Conservation (phyloP, 2,888 invertebrate species). For the Argyresthia goedartella region DNA sequence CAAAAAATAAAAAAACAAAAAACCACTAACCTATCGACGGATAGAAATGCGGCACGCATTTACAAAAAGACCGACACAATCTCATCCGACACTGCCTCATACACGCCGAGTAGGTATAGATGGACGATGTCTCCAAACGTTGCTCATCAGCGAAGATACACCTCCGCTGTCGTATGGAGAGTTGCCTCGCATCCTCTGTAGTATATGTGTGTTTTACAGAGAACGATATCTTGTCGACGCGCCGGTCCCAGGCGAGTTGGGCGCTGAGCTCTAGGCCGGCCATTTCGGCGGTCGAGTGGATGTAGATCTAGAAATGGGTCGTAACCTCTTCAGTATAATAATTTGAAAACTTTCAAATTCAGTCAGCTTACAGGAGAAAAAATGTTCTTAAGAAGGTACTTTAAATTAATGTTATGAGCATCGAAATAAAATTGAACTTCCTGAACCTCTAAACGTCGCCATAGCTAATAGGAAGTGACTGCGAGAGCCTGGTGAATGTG, state of each 20-base stretch:
- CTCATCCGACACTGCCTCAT: slow-evolving; percentile 82
- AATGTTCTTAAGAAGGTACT: no score
- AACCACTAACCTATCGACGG: slow-evolving; percentile 25
- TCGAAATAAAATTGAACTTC: no score
- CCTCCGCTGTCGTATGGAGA: slow-evolving; percentile 75
- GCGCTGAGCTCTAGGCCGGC: slow-evolving; percentile 77
- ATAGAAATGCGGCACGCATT: slow-evolving; percentile 81
- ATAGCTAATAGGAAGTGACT: no score
- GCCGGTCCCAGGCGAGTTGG: slow-evolving; percentile 77
- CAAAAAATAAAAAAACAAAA: no score
- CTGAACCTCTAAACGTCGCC: no score
- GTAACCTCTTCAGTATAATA: neutral
- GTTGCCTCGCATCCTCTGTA: slow-evolving; percentile 78
- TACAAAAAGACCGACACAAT: slow-evolving; percentile 72
- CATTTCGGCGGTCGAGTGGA: slow-evolving; percentile 78
- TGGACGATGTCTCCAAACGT: slow-evolving; percentile 67
- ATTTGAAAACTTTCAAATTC: no score
- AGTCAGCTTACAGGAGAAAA: no score
- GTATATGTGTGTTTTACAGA: slow-evolving; percentile 84
- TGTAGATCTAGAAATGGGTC: slow-evolving; percentile 58
- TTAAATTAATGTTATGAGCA: no score
- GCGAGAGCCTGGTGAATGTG: no score
- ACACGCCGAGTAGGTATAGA: slow-evolving; percentile 81
- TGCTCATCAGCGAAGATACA: slow-evolving; percentile 81
- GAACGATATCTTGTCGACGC: slow-evolving; percentile 73